These are phyloP conservation scores for Drosophila arawakana DNA, from an alignment of 1,140 invertebrate genomes.

Conservation along the genomic window DNA sequence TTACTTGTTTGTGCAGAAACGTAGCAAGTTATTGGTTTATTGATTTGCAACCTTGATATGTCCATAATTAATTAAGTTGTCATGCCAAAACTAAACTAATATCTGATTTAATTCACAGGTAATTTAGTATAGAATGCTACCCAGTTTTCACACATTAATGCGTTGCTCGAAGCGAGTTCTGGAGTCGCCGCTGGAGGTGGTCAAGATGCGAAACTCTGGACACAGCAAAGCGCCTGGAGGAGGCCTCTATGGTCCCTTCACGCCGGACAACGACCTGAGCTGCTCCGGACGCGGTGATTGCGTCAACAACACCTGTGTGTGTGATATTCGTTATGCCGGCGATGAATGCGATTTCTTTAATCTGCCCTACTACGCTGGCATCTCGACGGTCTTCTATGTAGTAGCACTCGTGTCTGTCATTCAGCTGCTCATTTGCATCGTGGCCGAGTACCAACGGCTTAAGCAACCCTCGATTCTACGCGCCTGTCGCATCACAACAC, in stretches of 20 bases:
- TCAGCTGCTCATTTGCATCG: conserved; percentile 93
- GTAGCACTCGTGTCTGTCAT: conserved; percentile 94
- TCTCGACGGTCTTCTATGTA: conserved; percentile 93
- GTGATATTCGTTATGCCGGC: conserved; percentile 91
- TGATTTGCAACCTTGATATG: conserved; percentile 46
- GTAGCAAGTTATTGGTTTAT: conserved; percentile 31
- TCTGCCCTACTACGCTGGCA: conserved; percentile 87
- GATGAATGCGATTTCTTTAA: conserved; percentile 88
- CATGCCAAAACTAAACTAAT: conserved; percentile 17
- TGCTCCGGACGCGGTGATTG: conserved; percentile 93
- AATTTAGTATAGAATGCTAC: conserved; percentile 80
- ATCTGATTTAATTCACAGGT: conserved; percentile 59
- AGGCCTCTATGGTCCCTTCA: conserved; percentile 64
- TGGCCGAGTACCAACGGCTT: conserved; percentile 92
- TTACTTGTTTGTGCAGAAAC: conserved; percentile 10
- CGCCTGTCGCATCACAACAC: conserved; percentile 94
- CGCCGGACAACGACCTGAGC: conserved; percentile 71
- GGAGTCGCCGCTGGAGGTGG: conserved; percentile 64
- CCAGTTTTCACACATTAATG: conserved; percentile 81
- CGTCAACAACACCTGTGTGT: conserved; percentile 95
- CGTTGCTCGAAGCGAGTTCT: conserved; percentile 83
- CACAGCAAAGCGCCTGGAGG: conserved; percentile 59
- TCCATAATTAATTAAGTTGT: conserved; percentile 56
- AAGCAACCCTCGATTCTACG: conserved; percentile 92
- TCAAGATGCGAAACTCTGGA: conserved; percentile 63